Percentiles rank a stretch among this genome's conserved stretches.
Evolutionary conservation across 2,113 vertebrate species (phyloP).

Genomic region (Psammodynastes pulverulentus): DNA sequence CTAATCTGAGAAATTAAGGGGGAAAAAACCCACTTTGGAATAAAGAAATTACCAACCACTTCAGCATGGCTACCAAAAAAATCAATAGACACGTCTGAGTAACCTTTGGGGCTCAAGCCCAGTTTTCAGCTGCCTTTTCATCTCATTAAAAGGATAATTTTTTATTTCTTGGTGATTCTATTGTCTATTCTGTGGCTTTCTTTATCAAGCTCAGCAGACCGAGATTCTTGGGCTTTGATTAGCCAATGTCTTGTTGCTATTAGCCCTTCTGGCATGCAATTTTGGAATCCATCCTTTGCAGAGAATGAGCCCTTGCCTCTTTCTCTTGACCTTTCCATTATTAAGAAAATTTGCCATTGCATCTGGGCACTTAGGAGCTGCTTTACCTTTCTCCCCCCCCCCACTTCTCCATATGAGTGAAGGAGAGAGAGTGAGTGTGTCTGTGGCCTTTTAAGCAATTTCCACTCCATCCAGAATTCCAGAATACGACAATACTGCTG

Average conservation of each 20-base stretch:
- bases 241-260: not conserved
- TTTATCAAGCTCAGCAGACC: not conserved
- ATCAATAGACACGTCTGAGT: not conserved
- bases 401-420: not conserved
- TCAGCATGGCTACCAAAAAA: not conserved
- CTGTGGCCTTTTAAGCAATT: constrained; percentile 3
- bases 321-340: not conserved
- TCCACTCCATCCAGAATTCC: not conserved
- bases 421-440: not conserved
- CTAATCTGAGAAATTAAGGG: not conserved
- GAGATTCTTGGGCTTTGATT: not conserved
- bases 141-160: not conserved
- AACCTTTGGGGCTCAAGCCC: not conserved
- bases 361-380: not conserved
- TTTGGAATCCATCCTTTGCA: not conserved
- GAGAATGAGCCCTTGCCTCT: not conserved
- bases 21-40: not conserved
- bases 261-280: not conserved
- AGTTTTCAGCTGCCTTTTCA: not conserved
- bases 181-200: not conserved
- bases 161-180: not conserved
- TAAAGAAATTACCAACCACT: not conserved
- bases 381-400: not conserved
- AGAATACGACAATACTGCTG: constrained; percentile 14
- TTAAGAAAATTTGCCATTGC: not conserved